Conservation (phyloP, 2,888 invertebrate species). For the Mesochorus sp. region DNA sequence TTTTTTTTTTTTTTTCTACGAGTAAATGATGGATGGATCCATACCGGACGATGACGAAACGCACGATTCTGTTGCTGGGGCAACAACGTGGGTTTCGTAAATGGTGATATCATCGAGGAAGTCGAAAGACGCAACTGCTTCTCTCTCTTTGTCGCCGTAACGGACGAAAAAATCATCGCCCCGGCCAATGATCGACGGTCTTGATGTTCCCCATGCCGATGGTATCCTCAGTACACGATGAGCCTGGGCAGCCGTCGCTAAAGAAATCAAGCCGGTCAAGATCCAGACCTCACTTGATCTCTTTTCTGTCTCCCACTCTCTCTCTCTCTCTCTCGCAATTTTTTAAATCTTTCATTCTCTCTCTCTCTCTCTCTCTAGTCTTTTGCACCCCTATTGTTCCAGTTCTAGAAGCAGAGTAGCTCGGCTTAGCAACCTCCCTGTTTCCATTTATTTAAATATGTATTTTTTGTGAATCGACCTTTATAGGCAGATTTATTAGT, state of each 20-base stretch:
- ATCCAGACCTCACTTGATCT: slow-evolving; percentile 74
- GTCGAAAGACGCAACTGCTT: slow-evolving; percentile 91
- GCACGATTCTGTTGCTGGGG: slow-evolving; percentile 21
- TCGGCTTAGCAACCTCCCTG: slow-evolving; percentile 75
- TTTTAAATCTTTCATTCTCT: slow-evolving; percentile 58
- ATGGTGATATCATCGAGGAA: slow-evolving; percentile 87
- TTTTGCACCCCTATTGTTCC: slow-evolving; percentile 65
- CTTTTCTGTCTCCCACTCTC: slow-evolving; percentile 36
- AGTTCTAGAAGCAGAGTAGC: slow-evolving; percentile 76
- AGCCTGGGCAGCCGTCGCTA: slow-evolving; percentile 81
- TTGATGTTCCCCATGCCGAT: slow-evolving; percentile 80
- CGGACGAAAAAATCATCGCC: slow-evolving; percentile 90
- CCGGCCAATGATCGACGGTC: slow-evolving; percentile 90
- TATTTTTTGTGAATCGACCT: slow-evolving; percentile 47
- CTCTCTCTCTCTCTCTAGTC: slow-evolving; percentile 54
- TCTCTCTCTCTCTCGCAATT: slow-evolving; percentile 60
- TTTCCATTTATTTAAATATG: slow-evolving; percentile 53
- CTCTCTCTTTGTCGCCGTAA: slow-evolving; percentile 89
- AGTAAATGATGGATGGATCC: slow-evolving; percentile 61
- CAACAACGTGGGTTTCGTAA: slow-evolving; percentile 72
- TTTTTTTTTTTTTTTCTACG: slow-evolving; percentile 25
- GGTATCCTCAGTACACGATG: slow-evolving; percentile 79
- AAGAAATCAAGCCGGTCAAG: slow-evolving; percentile 67
- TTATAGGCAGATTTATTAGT: slow-evolving; percentile 12
- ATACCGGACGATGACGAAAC: slow-evolving; percentile 62